These are phyloP conservation scores for Graphium colonna DNA, from an alignment of 2,888 invertebrate genomes.

Conservation along the genomic window DNA sequence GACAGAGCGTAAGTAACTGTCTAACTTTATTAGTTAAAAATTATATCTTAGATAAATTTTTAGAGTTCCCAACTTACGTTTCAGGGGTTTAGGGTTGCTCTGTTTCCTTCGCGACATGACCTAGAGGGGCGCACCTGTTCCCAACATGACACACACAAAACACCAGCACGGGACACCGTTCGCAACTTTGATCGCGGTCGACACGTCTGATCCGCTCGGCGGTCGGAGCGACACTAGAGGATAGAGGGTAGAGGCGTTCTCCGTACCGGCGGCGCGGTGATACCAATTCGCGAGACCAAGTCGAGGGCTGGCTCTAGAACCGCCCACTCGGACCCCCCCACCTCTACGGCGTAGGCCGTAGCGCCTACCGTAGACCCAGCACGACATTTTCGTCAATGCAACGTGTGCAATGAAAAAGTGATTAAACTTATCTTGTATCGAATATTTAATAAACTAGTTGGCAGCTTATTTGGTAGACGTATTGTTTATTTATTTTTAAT, in stretches of 20 bases:
- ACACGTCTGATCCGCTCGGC: constrained; percentile 41
- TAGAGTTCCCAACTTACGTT: constrained; percentile 85
- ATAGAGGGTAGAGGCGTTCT: no score
- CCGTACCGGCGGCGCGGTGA: constrained; percentile 34
- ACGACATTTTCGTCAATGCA: background rate
- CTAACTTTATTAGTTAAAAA: no score
- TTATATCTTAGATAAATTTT: no score
- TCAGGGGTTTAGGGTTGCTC: constrained; percentile 96
- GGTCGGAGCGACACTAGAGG: constrained; percentile 53
- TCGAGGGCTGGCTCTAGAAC: constrained; percentile 38
- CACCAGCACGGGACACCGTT: constrained; percentile 41
- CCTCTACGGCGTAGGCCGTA: constrained; percentile 34
- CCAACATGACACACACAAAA: constrained; percentile 63
- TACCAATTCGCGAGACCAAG: constrained; percentile 44
- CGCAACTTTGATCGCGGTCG: constrained; percentile 33
- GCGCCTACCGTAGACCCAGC: constrained; percentile 15
- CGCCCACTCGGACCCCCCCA: constrained; percentile 43
- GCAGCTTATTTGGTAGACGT: background rate
- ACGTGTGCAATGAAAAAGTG: background rate
- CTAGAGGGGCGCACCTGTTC: constrained; percentile 54
- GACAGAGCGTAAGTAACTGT: constrained; percentile 10
- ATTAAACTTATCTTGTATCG: background rate
- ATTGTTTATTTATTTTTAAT: constrained; percentile 14
- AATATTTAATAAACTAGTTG: no score
- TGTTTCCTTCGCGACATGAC: constrained; percentile 96